Percentiles rank a stretch among this genome's conserved stretches.
Evolutionary conservation across 2,888 invertebrate species (phyloP).

Genomic region (Leucania comma): DNA sequence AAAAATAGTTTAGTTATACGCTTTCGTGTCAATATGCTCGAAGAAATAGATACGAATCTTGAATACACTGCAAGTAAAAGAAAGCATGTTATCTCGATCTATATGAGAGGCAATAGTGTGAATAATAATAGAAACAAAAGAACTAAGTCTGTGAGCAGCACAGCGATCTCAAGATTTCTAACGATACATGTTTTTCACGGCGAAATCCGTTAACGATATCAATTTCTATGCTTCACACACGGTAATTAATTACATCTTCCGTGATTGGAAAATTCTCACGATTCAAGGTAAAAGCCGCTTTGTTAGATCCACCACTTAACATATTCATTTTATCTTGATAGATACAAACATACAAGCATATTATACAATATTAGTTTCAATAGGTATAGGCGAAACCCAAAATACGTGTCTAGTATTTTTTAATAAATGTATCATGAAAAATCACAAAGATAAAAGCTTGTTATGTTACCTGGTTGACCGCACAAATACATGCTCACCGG

Average conservation of each 20-base stretch:
- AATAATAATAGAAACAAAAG: slow-evolving; percentile 63
- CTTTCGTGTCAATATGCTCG: slow-evolving; percentile 1
- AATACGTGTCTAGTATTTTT: too few relatives aligned
- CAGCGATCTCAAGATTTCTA: slow-evolving; percentile 69
- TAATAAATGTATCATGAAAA: too few relatives aligned
- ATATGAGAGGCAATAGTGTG: slow-evolving; percentile 47
- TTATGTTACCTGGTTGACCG: too few relatives aligned
- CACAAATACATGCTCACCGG: too few relatives aligned
- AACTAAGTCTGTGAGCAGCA: slow-evolving; percentile 54
- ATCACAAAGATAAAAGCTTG: too few relatives aligned
- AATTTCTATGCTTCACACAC: slow-evolving; percentile 81
- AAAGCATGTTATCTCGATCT: slow-evolving; percentile 57
- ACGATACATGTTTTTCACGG: slow-evolving; percentile 67
- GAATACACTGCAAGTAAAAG: slow-evolving; percentile 37
- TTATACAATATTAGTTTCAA: not conserved
- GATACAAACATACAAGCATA: not conserved
- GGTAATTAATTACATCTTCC: slow-evolving; percentile 73
- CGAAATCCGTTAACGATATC: slow-evolving; percentile 71
- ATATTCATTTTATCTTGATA: slow-evolving; percentile 27
- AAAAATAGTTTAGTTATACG: not conserved
- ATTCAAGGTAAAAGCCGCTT: slow-evolving; percentile 63
- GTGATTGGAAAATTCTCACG: slow-evolving; percentile 77
- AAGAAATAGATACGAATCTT: slow-evolving; percentile 22
- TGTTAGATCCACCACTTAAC: slow-evolving; percentile 55
- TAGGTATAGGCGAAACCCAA: too few relatives aligned